A percentile compares a stretch with the other conserved stretches of the same genome.
These are phyloP conservation scores for Choloepus didactylus DNA, from an alignment of 2,797 vertebrate genomes.

Conservation along the genomic window DNA sequence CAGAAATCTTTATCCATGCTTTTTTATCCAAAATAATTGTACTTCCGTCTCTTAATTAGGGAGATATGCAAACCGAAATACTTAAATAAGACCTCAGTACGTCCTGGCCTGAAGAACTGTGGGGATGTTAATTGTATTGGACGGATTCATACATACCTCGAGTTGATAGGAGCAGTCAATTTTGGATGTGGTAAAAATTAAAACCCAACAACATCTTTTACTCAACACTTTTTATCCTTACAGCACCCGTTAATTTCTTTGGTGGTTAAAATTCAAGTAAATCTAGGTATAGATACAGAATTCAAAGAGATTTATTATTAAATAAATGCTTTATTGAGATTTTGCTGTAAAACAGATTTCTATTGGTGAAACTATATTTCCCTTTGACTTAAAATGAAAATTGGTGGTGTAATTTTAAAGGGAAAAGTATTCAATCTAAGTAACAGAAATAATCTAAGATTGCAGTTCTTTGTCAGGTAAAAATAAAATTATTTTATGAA, in stretches of 20 bases:
- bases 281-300: constrained; percentile 36
- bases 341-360: constrained; percentile 65
- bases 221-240: constrained; percentile 71
- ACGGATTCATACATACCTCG: constrained; percentile 97
- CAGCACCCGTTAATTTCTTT: constrained; percentile 56
- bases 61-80: constrained; percentile 95
- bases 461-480: constrained; percentile 61
- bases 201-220: constrained; percentile 74
- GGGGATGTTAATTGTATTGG: constrained; percentile 99
- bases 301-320: constrained; percentile 54
- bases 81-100: constrained; percentile 98
- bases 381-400: constrained; percentile 53
- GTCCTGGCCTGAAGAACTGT: constrained; percentile 98
- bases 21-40: constrained; percentile 47
- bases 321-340: constrained; percentile 55
- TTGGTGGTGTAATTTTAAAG: constrained; percentile 56
- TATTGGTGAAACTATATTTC: constrained; percentile 60
- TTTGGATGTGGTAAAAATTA: constrained; percentile 95
- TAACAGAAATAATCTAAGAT: constrained; percentile 61
- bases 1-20: constrained; percentile 40
- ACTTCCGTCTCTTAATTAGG: constrained; percentile 89
- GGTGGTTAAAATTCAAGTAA: constrained; percentile 60
- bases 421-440: constrained; percentile 23
- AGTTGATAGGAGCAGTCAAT: constrained; percentile 98
- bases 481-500: constrained; percentile 51